phyloP scores from a whole-genome alignment of 2,888 invertebrate genomes.

The Choristoneura rosaceana region DNA sequence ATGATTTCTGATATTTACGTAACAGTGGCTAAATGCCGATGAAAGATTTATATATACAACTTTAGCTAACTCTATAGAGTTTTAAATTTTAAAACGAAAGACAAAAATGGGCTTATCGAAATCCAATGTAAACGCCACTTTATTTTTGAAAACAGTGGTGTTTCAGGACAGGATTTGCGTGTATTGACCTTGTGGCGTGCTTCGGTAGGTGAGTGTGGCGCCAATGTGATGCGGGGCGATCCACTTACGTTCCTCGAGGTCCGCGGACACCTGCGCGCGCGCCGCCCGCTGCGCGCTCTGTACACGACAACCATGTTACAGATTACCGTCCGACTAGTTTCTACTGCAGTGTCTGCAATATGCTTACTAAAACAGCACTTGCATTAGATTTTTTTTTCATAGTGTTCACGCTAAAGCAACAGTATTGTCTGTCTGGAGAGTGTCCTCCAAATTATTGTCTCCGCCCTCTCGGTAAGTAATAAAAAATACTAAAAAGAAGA shows the following conservation, averaged over 20 bases:
- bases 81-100: neutral
- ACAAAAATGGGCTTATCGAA: conserved; percentile 7
- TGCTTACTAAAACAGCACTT: neutral
- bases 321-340: neutral
- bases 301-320: conserved; percentile 29
- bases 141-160: conserved; percentile 20
- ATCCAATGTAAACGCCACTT: conserved; percentile 29
- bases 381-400: no score
- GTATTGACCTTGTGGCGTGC: conserved; percentile 90
- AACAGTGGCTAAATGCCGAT: neutral
- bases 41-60: neutral
- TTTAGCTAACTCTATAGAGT: neutral
- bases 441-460: no score
- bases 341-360: neutral
- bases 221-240: conserved; percentile 90
- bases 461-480: no score
- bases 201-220: conserved; percentile 92
- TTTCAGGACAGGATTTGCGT: conserved; percentile 63
- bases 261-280: conserved; percentile 88
- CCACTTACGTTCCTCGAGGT: conserved; percentile 91
- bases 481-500: no score
- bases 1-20: neutral
- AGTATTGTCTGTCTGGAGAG: no score
- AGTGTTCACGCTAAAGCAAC: no score
- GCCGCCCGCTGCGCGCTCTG: conserved; percentile 87